Base-by-base conservation (phyloP, 2,888 invertebrate species). In the Eurytoma adleriae region DNA sequence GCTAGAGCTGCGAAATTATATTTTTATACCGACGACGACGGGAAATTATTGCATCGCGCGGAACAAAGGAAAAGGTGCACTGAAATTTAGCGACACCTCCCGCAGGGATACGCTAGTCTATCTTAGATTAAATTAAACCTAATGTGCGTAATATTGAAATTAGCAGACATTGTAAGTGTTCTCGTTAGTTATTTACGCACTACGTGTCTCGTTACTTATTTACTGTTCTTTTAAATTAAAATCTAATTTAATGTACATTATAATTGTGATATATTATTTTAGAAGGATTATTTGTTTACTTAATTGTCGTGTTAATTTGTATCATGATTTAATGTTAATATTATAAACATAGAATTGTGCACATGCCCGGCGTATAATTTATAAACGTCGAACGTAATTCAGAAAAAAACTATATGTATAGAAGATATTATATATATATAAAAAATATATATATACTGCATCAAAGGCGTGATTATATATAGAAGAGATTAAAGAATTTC, bases 331-430 rank as follows among this genome's bases (percentile, higher is more conserved):
- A 40, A 40, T 10, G 40, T 0, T 40, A 40, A 10, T n/a, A 24
- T 24, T 10, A 40, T 40, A 7, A 10, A 40, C 10, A 40, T 14
- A 64, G 2, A 52, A 18, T 76, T 70, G 52, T 68, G 76, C 69
- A 54, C 69, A 62, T 69, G 76, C 67, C 69, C 69, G 69, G 69
- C 14, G 20, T 69, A 62, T 18, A 18, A 70, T 57, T 64, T 64
- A 20, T 57, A 61, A 78, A 69, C 76, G 76, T 76, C 20, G 24
- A 77, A n/a, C 30, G 70, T 72, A 78, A 67, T 78, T 72, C 50
- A 78, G n/a, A 50, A 20, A 48, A 50, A 40, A 40, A 40, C 40
- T 77, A 16, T 56, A 18, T 76, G 62, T 62, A 68, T 48, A 76
- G 61, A 61, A 71, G 48, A 59, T 64, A 57, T 61, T 75, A 59